Evolutionary conservation across 2,797 vertebrate species (phyloP).

Genomic region (Rhynchonycteris naso): DNA sequence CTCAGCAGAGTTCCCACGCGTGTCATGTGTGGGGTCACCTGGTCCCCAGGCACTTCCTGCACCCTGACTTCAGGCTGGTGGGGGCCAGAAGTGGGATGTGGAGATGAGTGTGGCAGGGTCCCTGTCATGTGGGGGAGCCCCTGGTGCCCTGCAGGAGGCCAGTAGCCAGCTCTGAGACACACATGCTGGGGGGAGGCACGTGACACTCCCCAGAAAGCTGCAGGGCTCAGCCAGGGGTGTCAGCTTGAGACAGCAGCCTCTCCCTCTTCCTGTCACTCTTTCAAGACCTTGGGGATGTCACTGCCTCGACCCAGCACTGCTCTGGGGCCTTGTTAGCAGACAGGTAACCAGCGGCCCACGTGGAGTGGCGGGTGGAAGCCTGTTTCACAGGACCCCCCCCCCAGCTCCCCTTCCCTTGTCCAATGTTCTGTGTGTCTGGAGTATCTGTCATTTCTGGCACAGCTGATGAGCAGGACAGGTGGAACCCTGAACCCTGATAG

Average conservation of each 20-base stretch:
- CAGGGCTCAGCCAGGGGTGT: fast-evolving
- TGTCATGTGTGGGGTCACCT: not conserved
- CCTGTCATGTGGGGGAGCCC: not conserved
- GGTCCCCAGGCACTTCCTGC: not conserved
- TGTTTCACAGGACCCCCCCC: not conserved
- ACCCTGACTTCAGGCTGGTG: not conserved
- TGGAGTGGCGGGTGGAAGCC: not conserved
- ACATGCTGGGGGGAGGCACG: fast-evolving
- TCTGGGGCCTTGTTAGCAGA: not conserved
- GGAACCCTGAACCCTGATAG: not conserved
- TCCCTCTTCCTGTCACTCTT: not conserved
- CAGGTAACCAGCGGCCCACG: not conserved
- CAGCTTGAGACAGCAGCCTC: not conserved
- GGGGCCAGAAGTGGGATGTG: not conserved
- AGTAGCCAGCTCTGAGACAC: not conserved
- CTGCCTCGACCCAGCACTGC: not conserved
- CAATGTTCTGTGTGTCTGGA: not conserved
- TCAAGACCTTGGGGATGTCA: not conserved
- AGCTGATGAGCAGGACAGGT: not conserved
- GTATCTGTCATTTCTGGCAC: not conserved
- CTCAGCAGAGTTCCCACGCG: not conserved
- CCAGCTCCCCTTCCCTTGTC: not conserved
- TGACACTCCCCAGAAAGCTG: not conserved
- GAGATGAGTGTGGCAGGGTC: not conserved
- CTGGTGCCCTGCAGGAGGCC: not conserved